Percentiles rank a stretch among this genome's conserved stretches.
Evolutionary conservation across 2,113 vertebrate genomes (phyloP).

Genomic region (Tetrax tetrax): DNA sequence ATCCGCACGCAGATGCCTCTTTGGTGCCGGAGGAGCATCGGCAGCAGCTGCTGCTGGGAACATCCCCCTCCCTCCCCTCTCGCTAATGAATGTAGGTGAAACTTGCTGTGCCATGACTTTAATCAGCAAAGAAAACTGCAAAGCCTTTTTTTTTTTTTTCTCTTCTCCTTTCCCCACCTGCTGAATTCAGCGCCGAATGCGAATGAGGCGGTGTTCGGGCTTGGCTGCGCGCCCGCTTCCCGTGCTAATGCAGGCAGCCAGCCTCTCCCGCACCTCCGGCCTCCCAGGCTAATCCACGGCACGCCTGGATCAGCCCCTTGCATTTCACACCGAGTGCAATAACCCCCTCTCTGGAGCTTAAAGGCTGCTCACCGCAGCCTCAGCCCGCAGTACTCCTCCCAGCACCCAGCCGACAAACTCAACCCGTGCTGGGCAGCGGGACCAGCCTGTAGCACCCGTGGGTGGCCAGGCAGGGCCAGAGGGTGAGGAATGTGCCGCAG

Average conservation of each 20-base stretch:
- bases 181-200: slow-evolving; percentile 15
- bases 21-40: neutral
- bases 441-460: neutral
- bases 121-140: slow-evolving; percentile 63
- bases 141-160: neutral
- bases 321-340: neutral
- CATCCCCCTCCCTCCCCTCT: slow-evolving; percentile 4
- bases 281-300: neutral
- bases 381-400: rapidly evolving
- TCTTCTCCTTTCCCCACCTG: slow-evolving; percentile 39
- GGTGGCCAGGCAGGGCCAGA: neutral
- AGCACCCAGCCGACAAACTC: rapidly evolving
- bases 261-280: neutral
- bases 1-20: rapidly evolving
- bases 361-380: neutral
- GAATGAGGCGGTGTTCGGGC: neutral
- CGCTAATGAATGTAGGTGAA: slow-evolving; percentile 46
- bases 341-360: neutral
- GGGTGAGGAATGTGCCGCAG: rapidly evolving
- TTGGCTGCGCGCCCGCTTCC: slow-evolving; percentile 1
- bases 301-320: neutral
- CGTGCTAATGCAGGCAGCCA: neutral
- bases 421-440: rapidly evolving
- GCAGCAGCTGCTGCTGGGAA: slow-evolving; percentile 27
- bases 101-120: slow-evolving; percentile 65